Evolutionary conservation across 64 coral and sea anemone genomes (phyloP), one percentile per base, ranked within the genome.

Genomic region (Actinia equina): DNA sequence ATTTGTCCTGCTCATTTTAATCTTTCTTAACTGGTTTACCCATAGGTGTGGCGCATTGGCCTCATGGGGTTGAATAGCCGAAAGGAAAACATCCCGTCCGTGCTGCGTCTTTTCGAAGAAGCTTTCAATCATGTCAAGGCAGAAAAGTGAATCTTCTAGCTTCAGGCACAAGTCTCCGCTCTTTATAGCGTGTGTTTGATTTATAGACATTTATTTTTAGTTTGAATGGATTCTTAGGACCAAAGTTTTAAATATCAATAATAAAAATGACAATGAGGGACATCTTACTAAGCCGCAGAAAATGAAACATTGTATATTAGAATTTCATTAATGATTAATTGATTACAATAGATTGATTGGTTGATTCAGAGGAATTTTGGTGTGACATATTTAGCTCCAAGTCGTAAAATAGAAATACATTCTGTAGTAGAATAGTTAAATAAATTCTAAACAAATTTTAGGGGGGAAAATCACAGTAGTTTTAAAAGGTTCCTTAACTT

Each of bases 1-100:
- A 37, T 74, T 74, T 74, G 42, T 74, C 26, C 63, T 69, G 63
- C 77, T 37, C 6, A 52, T 81, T 81, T 81, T 81, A 81, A 81
- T 81, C 43, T 17, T 81, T 43, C 52, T 7, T 52, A 52, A 81
- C 45, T 81, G 78, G 78, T 81, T 81, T 85, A 53, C 83, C 69
- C 13, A 45, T 67, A 92, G 90, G 90, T 92, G 25, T 92, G 90
- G 90, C 90, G 90, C 61, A 79, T 92, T 51, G 90, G 90, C 15
- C 52, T 92, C 17, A 92, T 92, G 90, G 90, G 90, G 60, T 80
- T 81, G 6, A 92, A 92, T 53, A 82, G 84, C 13, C 86, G 77
- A 58, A 27, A 44, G 43, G 90, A 92, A 57, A 92, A 92, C 56
- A 74, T 92, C 0, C 77, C 86, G 23, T 20, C 19, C 2, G 86